Percentiles rank a stretch among this genome's conserved stretches.
These are phyloP conservation scores for Maniola jurtina DNA, from an alignment of 1,140 invertebrate genomes.

Conservation along the genomic window DNA sequence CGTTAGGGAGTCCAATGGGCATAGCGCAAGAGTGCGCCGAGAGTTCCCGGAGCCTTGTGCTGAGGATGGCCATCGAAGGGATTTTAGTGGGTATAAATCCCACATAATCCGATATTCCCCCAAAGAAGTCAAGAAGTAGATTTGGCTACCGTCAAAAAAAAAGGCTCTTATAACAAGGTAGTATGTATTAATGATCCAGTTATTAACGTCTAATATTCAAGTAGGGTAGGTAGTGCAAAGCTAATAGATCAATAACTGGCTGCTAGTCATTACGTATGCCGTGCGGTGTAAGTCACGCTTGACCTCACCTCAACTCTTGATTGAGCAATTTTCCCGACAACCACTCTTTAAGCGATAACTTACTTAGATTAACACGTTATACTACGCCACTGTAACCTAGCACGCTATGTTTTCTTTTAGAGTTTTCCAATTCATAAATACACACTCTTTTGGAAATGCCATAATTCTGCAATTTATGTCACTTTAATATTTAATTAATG, in stretches of 20 bases:
- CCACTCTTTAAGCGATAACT: conserved; percentile 50
- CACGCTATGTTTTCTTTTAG: conserved; percentile 24
- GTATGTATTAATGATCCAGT: background rate
- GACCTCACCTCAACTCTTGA: conserved; percentile 48
- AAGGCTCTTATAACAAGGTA: no score
- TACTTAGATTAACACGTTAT: conserved; percentile 58
- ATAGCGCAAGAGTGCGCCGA: no score
- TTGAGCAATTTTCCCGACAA: conserved; percentile 65
- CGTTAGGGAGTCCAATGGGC: no score
- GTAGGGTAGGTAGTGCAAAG: conserved; percentile 37
- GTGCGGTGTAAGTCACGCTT: conserved; percentile 59
- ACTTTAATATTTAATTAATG: no score
- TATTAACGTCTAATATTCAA: background rate
- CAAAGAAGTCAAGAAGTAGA: no score
- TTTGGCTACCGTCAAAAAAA: no score
- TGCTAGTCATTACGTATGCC: conserved; percentile 44
- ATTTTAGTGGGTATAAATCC: no score
- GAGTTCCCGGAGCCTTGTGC: no score
- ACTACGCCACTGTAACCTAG: conserved; percentile 32
- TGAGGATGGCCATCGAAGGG: no score
- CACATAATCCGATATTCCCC: no score
- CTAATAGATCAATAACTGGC: conserved; percentile 42
- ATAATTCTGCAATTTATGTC: background rate
- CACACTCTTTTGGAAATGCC: no score
- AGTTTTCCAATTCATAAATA: background rate